Percentiles rank a stretch among this genome's conserved stretches.
These are phyloP conservation scores for Gnathochromis pfefferi DNA, from an alignment of 2,113 vertebrate genomes.

Conservation along the genomic window DNA sequence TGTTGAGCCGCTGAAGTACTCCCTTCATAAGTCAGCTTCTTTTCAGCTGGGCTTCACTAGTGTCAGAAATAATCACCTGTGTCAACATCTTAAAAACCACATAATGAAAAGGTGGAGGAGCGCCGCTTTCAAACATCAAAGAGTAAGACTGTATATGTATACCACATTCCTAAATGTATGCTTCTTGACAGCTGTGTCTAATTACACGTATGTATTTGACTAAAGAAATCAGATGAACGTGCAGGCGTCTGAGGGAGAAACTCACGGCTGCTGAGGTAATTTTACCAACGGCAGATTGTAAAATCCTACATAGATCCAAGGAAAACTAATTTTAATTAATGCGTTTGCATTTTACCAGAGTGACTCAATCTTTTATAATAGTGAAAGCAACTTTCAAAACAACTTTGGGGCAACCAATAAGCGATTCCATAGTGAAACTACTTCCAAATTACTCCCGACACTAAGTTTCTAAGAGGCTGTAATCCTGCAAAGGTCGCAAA, in stretches of 20 bases:
- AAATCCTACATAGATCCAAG: not conserved
- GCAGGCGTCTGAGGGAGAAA: not conserved
- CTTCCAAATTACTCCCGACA: not conserved
- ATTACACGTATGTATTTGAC: constrained; percentile 1
- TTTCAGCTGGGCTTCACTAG: not conserved
- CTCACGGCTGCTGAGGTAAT: not conserved
- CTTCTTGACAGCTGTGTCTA: constrained; percentile 8
- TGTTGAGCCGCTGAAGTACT: not conserved
- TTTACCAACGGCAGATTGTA: not conserved
- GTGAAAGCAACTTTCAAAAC: not conserved
- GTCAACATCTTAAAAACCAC: not conserved
- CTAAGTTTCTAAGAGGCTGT: not conserved
- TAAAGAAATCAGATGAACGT: not conserved
- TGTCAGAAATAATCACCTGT: not conserved
- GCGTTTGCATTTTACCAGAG: not conserved
- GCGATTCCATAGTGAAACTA: not conserved
- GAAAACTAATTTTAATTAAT: not conserved
- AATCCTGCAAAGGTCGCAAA: constrained; percentile 20
- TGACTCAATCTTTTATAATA: not conserved
- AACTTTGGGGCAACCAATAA: not conserved
- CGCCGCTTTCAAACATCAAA: not conserved
- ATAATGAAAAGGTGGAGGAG: not conserved
- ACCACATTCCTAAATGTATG: not conserved
- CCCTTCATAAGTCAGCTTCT: not conserved
- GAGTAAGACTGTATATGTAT: not conserved